These are phyloP conservation scores for Rhogogaster chlorosoma DNA, from an alignment of 2,888 invertebrate genomes.

Conservation along the genomic window DNA sequence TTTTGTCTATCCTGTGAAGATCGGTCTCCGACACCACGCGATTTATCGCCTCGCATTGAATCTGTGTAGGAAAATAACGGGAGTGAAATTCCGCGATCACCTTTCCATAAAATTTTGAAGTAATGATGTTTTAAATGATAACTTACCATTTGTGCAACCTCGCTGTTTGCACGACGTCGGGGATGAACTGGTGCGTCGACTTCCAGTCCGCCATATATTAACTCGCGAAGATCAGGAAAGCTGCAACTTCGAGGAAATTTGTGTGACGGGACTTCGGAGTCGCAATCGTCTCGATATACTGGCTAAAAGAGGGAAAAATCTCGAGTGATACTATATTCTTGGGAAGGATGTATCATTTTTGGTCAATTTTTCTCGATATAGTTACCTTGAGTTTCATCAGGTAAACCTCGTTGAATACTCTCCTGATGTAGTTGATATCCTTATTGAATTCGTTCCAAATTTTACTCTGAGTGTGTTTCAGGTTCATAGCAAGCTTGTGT, in stretches of 20 bases:
- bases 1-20: constrained; percentile 87
- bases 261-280: constrained; percentile 67
- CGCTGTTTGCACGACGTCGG: constrained; percentile 74
- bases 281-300: constrained; percentile 83
- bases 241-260: constrained; percentile 82
- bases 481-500: constrained; percentile 87
- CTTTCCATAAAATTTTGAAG: not conserved
- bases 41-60: constrained; percentile 75
- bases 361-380: not conserved
- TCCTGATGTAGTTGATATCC: constrained; percentile 86
- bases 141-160: constrained; percentile 72
- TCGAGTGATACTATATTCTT: not conserved
- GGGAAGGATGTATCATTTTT: not conserved
- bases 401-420: constrained; percentile 90
- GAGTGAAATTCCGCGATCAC: not conserved
- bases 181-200: constrained; percentile 67
- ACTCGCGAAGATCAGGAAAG: constrained; percentile 86
- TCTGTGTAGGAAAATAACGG: constrained; percentile 77
- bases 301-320: constrained; percentile 80
- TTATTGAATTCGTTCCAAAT: constrained; percentile 88
- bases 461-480: constrained; percentile 89
- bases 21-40: constrained; percentile 90
- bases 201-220: constrained; percentile 69
- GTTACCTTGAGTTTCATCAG: constrained; percentile 89
- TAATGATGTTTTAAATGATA: not conserved